Percentiles rank a stretch among this genome's conserved stretches.
These are phyloP conservation scores for Epinephelus fuscoguttatus DNA, from an alignment of 2,113 vertebrate species.

Conservation along the genomic window DNA sequence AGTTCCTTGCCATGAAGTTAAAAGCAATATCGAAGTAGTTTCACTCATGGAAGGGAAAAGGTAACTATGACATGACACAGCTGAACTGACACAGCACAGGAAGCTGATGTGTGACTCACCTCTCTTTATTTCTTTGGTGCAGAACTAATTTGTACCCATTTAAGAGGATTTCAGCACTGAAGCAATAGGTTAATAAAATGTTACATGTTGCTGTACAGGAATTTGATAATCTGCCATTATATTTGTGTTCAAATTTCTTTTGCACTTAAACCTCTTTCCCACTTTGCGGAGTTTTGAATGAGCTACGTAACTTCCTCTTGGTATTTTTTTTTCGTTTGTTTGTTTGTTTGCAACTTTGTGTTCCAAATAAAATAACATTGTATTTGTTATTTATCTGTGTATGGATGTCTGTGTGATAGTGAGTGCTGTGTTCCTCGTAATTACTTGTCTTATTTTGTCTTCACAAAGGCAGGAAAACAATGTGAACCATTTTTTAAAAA, in stretches of 20 bases:
- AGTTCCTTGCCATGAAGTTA: constrained; percentile 27
- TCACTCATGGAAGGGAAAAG: background rate
- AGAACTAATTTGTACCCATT: constrained; percentile 40
- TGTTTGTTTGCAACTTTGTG: constrained; percentile 61
- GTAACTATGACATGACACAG: constrained; percentile 21
- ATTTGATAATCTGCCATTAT: constrained; percentile 54
- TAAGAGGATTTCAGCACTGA: constrained; percentile 59
- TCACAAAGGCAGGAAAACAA: background rate
- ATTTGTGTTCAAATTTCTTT: constrained; percentile 62
- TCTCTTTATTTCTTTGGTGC: constrained; percentile 44
- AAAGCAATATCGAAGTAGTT: constrained; percentile 56
- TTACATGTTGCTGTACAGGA: constrained; percentile 52
- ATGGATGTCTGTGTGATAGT: background rate
- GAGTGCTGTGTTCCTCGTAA: background rate
- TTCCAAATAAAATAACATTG: constrained; percentile 71
- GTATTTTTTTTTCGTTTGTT: constrained; percentile 48
- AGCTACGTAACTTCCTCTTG: constrained; percentile 26
- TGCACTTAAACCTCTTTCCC: constrained; percentile 58
- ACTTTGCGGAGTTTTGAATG: constrained; percentile 23
- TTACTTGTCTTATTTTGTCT: background rate
- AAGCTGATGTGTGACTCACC: constrained; percentile 24
- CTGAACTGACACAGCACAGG: constrained; percentile 33
- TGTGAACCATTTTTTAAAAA: background rate
- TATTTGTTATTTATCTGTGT: constrained; percentile 63
- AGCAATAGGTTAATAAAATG: constrained; percentile 51